These are phyloP conservation scores for Lanistes nyassanus DNA, from an alignment of 1,140 invertebrate genomes.

Conservation along the genomic window DNA sequence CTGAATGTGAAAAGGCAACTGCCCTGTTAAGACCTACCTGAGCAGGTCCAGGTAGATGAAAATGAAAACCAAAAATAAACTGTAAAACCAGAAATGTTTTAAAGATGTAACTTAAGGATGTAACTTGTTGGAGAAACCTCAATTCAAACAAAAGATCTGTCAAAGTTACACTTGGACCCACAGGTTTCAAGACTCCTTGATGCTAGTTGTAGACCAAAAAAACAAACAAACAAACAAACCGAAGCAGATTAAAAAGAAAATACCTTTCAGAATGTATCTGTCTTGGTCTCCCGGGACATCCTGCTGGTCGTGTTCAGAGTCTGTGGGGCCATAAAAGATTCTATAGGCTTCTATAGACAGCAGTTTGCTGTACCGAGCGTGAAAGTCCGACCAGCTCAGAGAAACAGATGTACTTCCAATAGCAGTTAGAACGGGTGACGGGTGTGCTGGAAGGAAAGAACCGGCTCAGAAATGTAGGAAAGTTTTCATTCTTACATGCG, in stretches of 20 bases:
- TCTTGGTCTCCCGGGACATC: conserved; percentile 63
- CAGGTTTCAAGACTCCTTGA: too few relatives aligned
- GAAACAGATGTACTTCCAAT: conserved; percentile 70
- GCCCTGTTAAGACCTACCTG: too few relatives aligned
- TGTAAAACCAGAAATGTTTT: too few relatives aligned
- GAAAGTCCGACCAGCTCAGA: conserved; percentile 72
- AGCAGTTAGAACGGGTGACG: conserved; percentile 69
- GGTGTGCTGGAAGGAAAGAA: conserved; percentile 72
- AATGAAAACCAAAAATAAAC: too few relatives aligned
- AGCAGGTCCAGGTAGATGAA: too few relatives aligned
- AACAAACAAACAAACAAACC: not conserved
- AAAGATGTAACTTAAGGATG: too few relatives aligned
- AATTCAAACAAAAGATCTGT: too few relatives aligned
- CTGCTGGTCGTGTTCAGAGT: conserved; percentile 63
- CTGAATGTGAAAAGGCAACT: too few relatives aligned
- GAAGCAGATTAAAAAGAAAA: too few relatives aligned
- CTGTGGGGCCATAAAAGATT: conserved; percentile 71
- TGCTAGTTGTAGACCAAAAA: not conserved
- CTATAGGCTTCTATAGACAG: conserved; percentile 74
- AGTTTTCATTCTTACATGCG: too few relatives aligned
- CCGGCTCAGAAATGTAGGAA: conserved; percentile 12
- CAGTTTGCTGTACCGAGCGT: conserved; percentile 71
- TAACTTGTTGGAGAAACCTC: too few relatives aligned
- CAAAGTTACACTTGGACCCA: too few relatives aligned
- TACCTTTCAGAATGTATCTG: conserved; percentile 70